These are phyloP conservation scores for Panagrolaimus sp. DNA, from an alignment of 1,140 invertebrate species.

Conservation along the genomic window DNA sequence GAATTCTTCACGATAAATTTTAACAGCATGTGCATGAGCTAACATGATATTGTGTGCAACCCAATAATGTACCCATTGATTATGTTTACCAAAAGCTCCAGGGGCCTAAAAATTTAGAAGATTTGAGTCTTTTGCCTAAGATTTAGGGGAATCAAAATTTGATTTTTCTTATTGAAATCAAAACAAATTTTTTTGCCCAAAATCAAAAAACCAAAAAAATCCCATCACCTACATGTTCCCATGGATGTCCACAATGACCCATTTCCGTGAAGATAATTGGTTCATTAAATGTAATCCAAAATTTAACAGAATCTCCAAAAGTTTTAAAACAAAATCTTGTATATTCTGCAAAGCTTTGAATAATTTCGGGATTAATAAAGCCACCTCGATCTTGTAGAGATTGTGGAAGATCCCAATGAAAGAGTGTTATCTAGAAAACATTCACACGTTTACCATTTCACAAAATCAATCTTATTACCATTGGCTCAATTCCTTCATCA, in stretches of 20 bases:
- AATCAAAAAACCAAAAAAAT: too few relatives aligned
- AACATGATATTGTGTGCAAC: neutral
- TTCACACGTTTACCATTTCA: too few relatives aligned
- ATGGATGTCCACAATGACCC: constrained; percentile 56
- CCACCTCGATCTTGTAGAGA: constrained; percentile 60
- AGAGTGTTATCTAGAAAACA: constrained; percentile 18
- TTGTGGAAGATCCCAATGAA: constrained; percentile 61
- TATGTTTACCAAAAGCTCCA: constrained; percentile 57
- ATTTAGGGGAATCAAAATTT: too few relatives aligned
- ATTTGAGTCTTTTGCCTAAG: too few relatives aligned
- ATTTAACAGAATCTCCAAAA: constrained; percentile 60
- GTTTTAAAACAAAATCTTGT: constrained; percentile 58
- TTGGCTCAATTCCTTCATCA: constrained; percentile 64
- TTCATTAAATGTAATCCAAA: constrained; percentile 62
- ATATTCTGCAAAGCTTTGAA: constrained; percentile 62
- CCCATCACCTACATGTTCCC: too few relatives aligned
- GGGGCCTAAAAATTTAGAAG: too few relatives aligned
- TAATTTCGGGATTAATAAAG: constrained; percentile 62
- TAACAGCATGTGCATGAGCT: constrained; percentile 35
- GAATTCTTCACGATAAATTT: constrained; percentile 9
- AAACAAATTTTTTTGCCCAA: too few relatives aligned
- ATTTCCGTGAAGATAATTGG: constrained; percentile 50
- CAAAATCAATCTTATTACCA: constrained; percentile 60
- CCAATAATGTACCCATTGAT: constrained; percentile 50
- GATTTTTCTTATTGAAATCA: too few relatives aligned